phyloP scores from a whole-genome alignment of 2,888 invertebrate genomes.

The Caenorhabditis macrosperma region DNA sequence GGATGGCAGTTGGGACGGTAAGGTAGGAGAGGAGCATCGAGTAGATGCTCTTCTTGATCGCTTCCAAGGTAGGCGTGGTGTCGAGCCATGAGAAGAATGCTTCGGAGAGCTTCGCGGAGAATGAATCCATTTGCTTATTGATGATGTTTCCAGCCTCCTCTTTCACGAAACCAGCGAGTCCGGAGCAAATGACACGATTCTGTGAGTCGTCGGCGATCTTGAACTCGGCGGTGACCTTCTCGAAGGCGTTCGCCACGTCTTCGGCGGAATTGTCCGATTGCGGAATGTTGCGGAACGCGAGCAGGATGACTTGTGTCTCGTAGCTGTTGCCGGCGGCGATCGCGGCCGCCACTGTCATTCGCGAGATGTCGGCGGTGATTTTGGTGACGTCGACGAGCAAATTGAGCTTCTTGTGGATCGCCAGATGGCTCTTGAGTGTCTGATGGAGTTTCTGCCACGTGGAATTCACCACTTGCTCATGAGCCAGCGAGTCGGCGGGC shows the following conservation, averaged over 20 bases:
- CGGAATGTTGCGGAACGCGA: conserved; percentile 29
- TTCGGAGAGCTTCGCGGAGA: conserved; percentile 14
- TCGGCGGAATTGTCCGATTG: conserved; percentile 35
- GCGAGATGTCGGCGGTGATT: conserved; percentile 24
- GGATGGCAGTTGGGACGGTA: conserved; percentile 42
- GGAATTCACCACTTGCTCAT: conserved; percentile 58
- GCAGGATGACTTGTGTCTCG: conserved; percentile 55
- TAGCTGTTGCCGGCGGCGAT: conserved; percentile 54
- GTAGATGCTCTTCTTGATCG: conserved; percentile 52
- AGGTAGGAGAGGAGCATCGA: conserved; percentile 63
- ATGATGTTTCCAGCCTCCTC: conserved; percentile 15
- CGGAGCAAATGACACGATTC: conserved; percentile 55
- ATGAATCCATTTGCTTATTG: conserved; percentile 45
- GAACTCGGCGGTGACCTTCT: conserved; percentile 40
- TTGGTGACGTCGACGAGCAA: conserved; percentile 51
- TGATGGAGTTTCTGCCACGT: conserved; percentile 51
- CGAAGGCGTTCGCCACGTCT: conserved; percentile 28
- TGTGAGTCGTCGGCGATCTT: conserved; percentile 25
- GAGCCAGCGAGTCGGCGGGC: conserved; percentile 57
- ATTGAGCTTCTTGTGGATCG: conserved; percentile 40
- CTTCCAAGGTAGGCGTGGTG: conserved; percentile 27
- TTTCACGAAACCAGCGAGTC: conserved; percentile 22
- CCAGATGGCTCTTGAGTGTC: conserved; percentile 43
- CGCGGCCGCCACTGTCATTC: conserved; percentile 51
- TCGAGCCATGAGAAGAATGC: conserved; percentile 40